Conservation (phyloP, 2,888 invertebrate genomes). For the Athalia circularis region DNA sequence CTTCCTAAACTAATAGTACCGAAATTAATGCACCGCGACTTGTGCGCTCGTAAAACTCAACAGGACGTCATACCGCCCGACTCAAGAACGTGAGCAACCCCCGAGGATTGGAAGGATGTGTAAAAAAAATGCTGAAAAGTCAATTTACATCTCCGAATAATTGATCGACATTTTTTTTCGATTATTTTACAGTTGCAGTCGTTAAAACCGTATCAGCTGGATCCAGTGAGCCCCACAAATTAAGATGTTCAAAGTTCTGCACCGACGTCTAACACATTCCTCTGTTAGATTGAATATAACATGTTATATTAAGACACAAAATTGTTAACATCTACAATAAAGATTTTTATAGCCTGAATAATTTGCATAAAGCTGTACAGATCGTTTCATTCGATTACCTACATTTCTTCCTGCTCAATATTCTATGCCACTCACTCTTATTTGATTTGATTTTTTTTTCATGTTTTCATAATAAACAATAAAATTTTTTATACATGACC, state of each 20-base stretch:
- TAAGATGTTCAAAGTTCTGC: neutral
- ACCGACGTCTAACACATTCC: neutral
- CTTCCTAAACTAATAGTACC: neutral
- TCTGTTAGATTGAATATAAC: too few relatives aligned
- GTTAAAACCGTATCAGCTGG: neutral
- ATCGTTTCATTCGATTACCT: too few relatives aligned
- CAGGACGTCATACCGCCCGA: conserved; percentile 5
- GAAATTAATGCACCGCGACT: conserved; percentile 24
- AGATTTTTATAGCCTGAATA: too few relatives aligned
- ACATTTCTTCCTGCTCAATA: too few relatives aligned
- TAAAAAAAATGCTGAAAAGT: neutral
- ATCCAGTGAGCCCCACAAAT: neutral
- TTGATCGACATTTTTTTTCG: neutral
- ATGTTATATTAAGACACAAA: too few relatives aligned
- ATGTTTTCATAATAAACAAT: too few relatives aligned
- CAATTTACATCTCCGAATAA: neutral
- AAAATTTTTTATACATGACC: too few relatives aligned
- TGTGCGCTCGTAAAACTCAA: conserved; percentile 18
- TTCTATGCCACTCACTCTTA: too few relatives aligned
- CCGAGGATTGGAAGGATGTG: neutral
- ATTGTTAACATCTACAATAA: too few relatives aligned
- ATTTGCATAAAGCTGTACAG: too few relatives aligned
- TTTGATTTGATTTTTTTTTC: too few relatives aligned
- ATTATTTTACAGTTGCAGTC: conserved; percentile 11
- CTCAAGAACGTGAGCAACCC: neutral